Percentiles rank a stretch among this genome's conserved stretches.
phyloP scores from a whole-genome alignment of 2,113 vertebrate species.

The Burhinus oedicnemus region DNA sequence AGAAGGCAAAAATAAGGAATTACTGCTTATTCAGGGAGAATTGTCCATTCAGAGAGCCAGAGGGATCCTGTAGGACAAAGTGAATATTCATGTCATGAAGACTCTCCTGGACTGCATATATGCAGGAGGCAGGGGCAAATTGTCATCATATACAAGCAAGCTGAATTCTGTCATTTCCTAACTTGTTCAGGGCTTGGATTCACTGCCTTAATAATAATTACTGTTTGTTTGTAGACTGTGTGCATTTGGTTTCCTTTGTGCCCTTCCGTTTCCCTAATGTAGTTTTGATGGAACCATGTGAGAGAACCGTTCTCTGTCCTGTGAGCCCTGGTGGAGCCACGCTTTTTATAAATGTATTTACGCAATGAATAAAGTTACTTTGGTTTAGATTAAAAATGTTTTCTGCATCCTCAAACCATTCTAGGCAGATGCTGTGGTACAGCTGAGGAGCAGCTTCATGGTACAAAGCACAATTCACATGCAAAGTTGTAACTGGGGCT shows the following conservation, averaged over 20 bases:
- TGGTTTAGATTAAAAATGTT: background rate
- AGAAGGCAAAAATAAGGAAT: background rate
- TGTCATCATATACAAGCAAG: background rate
- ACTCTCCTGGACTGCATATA: too few species aligned
- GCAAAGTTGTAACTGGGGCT: background rate
- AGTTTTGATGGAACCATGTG: background rate
- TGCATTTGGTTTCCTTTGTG: background rate
- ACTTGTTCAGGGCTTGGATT: background rate
- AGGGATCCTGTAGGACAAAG: background rate
- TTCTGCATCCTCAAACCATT: background rate
- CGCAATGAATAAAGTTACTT: background rate
- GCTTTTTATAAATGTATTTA: background rate
- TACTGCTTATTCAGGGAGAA: background rate
- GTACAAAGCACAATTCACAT: background rate
- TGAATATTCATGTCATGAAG: background rate
- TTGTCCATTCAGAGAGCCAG: fast-evolving
- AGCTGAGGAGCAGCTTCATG: background rate
- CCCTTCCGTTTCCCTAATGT: background rate
- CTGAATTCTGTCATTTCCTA: background rate
- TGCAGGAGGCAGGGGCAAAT: background rate
- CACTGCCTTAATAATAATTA: background rate
- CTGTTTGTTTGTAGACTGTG: background rate
- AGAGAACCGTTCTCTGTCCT: background rate
- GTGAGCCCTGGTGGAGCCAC: background rate
- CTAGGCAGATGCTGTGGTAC: background rate